Base-by-base conservation (phyloP, 2,888 invertebrate genomes). In the Agrochola macilenta region DNA sequence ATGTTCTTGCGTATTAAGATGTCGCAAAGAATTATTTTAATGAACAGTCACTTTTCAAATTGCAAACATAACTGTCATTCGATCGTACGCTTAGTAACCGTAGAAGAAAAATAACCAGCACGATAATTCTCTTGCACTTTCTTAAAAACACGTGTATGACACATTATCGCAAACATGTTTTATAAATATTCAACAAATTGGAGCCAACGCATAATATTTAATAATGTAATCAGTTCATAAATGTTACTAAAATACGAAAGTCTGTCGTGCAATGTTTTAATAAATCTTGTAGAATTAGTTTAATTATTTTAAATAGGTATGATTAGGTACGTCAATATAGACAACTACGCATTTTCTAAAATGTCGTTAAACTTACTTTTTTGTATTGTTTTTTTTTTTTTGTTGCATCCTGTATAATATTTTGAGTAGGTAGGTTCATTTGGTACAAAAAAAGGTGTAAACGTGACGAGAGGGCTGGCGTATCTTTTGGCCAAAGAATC, bases 131-230 rank as follows among this genome's bases (percentile, higher is more conserved):
- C 43, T 30, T 52, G 23, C 23, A 74, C 49, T 73, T 66, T 70
- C 49, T 64, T 68, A 73, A 5, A 57, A 39, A 79, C 54, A 76
- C 76, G 70, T 76, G 70, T 23, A 43, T 43, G 14, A 46, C 35
- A 39, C 54, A 52, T 80, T 68, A 76, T 70, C 72, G 70, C 61
- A 26, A 61, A 68, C 46, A 69, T 30, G n/a, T 8, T 70, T 72
- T 49, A 69, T 68, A 79, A 74, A 80, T 70, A 79, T 83, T 73
- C 54, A 75, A 82, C 73, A 83, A 70, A 43, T 49, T 64, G 17
- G 35, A 49, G 23, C 39, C 26, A 58, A 63, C 30, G 39, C 54
- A 60, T 64, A 23, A n/a, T 52, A n/a, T n/a, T n/a, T n/a, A 20
- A 23, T 58, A 66, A 57, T 63, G 66, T 74, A 64, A 74, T 71